Conservation (phyloP, 2,888 invertebrate genomes). For the Rhopalosiphum nymphaeae region DNA sequence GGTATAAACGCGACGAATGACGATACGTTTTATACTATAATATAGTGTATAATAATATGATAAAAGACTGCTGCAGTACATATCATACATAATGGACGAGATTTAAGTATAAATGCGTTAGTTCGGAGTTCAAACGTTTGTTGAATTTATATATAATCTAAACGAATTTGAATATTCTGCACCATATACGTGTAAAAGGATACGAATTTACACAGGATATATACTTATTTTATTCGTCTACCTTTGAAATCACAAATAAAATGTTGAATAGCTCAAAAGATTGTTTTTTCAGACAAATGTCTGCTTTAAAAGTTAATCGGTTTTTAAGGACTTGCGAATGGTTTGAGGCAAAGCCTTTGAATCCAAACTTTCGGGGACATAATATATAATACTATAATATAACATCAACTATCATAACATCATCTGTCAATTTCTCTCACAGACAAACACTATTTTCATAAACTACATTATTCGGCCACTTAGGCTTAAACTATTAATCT, state of each 20-base stretch:
- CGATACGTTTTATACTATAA: background rate
- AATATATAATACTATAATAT: background rate
- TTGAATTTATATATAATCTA: background rate
- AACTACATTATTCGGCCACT: background rate
- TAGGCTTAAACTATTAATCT: background rate
- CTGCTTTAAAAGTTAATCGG: background rate
- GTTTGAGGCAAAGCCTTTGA: background rate
- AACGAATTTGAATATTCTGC: background rate
- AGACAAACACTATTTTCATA: background rate
- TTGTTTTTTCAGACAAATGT: conserved; percentile 8
- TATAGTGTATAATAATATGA: background rate
- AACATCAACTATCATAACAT: too few species aligned
- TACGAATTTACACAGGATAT: background rate
- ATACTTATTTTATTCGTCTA: background rate
- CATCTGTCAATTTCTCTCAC: conserved; percentile 10
- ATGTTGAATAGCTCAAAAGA: background rate
- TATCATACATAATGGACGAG: background rate
- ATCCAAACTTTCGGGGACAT: background rate
- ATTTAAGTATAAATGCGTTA: background rate
- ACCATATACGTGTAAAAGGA: background rate
- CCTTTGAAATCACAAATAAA: background rate
- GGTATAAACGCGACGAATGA: background rate
- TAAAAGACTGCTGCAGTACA: background rate
- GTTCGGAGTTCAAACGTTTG: background rate
- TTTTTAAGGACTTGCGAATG: conserved; percentile 5